Percentiles rank a stretch among this genome's conserved stretches.
Conservation (phyloP, 1,140 invertebrate genomes). For the Hylaeus volcanicus region DNA sequence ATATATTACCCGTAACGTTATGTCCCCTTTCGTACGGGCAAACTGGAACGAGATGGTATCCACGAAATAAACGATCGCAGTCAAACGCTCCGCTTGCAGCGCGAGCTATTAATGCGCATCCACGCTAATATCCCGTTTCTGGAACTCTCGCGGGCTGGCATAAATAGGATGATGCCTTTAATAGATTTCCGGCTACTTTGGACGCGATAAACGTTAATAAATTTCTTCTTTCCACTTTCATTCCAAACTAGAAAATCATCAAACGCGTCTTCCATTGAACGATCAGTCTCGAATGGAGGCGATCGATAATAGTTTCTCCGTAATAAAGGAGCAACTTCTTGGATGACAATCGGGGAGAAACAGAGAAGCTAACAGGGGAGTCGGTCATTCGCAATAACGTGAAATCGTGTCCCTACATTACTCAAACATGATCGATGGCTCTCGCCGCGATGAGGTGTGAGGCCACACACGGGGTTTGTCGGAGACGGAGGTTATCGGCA, state of each 20-base stretch:
- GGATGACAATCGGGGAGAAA: conserved; percentile 33
- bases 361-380: conserved; percentile 38
- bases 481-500: conserved; percentile 64
- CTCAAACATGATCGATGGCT: conserved; percentile 75
- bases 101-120: conserved; percentile 40
- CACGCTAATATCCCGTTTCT: conserved; percentile 40
- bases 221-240: too few relatives aligned
- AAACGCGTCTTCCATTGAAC: background rate
- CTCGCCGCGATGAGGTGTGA: conserved; percentile 67
- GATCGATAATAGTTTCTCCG: conserved; percentile 1
- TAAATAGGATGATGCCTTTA: conserved; percentile 4
- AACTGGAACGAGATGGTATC: conserved; percentile 33
- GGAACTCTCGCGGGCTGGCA: background rate
- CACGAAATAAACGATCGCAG: conserved; percentile 36
- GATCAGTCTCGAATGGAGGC: background rate
- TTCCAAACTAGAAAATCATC: too few relatives aligned
- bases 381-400: conserved; percentile 70
- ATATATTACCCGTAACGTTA: conserved; percentile 41
- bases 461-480: conserved; percentile 60
- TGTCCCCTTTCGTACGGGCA: conserved; percentile 40
- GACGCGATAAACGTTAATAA: too few relatives aligned
- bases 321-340: conserved; percentile 43
- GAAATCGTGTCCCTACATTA: conserved; percentile 74
- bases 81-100: conserved; percentile 42
- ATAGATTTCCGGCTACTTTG: conserved; percentile 4